phyloP scores from a whole-genome alignment of 2,113 vertebrate species.

The Thamnophis sirtalis region DNA sequence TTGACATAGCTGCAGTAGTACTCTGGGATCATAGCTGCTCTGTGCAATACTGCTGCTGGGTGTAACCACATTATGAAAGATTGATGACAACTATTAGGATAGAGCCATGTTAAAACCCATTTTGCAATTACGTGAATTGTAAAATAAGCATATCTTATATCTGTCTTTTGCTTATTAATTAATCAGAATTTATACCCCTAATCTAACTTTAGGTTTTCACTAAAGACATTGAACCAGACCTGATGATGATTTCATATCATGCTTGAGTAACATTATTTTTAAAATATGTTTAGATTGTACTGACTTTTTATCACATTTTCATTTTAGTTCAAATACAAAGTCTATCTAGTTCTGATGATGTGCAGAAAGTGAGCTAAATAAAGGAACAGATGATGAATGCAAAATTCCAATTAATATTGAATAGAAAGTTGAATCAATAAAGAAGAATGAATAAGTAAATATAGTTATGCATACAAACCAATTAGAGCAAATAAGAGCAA shows the following conservation, averaged over 20 bases:
- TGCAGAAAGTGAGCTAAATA: not conserved
- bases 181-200: not conserved
- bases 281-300: not conserved
- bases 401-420: slow-evolving; percentile 11
- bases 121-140: not conserved
- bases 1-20: not conserved
- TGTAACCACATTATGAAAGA: slow-evolving; percentile 11
- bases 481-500: not conserved
- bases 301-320: not conserved
- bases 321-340: not conserved
- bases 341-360: not conserved
- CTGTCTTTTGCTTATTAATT: not conserved
- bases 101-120: not conserved
- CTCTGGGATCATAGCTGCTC: not conserved
- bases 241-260: not conserved
- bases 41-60: not conserved
- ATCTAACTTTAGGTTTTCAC: not conserved
- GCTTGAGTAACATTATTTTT: not conserved
- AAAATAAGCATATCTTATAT: not conserved
- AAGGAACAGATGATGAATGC: slow-evolving; percentile 7
- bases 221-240: not conserved
- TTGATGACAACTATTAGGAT: slow-evolving; percentile 10
- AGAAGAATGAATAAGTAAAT: not conserved
- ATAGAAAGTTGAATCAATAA: not conserved
- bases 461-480: not conserved